Evolutionary conservation across 2,888 invertebrate species (phyloP).

Genomic region (Cistogaster globosa): DNA sequence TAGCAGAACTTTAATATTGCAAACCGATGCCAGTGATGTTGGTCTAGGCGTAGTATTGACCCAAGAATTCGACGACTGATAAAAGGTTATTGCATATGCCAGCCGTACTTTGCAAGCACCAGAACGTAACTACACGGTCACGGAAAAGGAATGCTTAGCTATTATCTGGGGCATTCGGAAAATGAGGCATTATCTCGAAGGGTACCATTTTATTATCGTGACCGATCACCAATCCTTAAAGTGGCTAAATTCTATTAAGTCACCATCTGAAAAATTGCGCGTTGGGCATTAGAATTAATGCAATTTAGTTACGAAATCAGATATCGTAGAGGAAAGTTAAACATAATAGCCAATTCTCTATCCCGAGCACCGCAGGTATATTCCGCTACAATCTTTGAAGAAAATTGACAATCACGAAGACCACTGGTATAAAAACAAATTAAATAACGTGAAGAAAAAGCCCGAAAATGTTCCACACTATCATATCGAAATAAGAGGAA

Average conservation of each 20-base stretch:
- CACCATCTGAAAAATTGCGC: no score
- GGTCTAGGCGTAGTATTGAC: neutral
- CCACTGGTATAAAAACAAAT: no score
- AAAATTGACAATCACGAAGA: no score
- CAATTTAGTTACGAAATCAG: no score
- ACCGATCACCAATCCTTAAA: conserved; percentile 42
- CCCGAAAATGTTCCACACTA: neutral
- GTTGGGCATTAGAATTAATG: no score
- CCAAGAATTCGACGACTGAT: neutral
- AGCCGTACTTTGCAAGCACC: no score
- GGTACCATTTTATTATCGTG: conserved; percentile 41
- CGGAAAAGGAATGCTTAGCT: neutral
- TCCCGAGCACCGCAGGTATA: no score
- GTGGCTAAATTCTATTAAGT: conserved; percentile 52
- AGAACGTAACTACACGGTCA: neutral
- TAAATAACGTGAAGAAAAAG: neutral
- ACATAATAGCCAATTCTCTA: no score
- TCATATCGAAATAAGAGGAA: neutral
- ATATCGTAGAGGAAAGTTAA: no score
- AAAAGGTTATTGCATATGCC: no score
- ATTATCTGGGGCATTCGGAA: conserved; percentile 1
- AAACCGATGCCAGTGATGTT: neutral
- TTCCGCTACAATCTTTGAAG: no score
- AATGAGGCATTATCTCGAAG: conserved; percentile 19
- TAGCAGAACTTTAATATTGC: neutral